Evolutionary conservation across 35 echinoderm and acorn worm genomes (phyloP).

Genomic region (Acanthaster planci): DNA sequence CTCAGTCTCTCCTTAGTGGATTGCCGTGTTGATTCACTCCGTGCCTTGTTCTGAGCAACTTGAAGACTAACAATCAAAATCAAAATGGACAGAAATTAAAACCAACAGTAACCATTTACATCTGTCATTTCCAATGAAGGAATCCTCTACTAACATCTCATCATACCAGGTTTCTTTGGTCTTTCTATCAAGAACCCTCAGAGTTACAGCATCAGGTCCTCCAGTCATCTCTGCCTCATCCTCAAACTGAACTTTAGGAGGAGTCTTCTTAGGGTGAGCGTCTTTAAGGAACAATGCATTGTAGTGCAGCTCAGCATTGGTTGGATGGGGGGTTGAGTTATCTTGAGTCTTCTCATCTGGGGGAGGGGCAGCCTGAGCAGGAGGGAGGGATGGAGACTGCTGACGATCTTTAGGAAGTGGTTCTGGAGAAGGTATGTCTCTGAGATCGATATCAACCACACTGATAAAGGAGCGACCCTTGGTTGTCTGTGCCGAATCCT

Average conservation of each 20-base stretch:
- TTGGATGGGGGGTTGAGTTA: constrained; percentile 20
- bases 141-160: no score
- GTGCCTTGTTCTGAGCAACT: constrained; percentile 1
- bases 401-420: constrained; percentile 45
- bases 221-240: constrained; percentile 8
- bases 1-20: constrained; percentile 38
- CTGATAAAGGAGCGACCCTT: constrained; percentile 76
- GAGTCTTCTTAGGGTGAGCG: constrained; percentile 19
- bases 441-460: constrained; percentile 85
- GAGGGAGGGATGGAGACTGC: neutral
- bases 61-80: neutral
- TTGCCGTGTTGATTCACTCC: constrained; percentile 38
- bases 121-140: no score
- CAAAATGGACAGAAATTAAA: neutral
- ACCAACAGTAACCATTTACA: no score
- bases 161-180: neutral
- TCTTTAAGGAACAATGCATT: constrained; percentile 70
- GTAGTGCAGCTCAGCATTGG: constrained; percentile 83
- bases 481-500: neutral
- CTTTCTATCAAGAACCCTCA: neutral
- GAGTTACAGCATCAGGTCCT: constrained; percentile 29
- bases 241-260: constrained; percentile 30
- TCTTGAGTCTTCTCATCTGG: neutral
- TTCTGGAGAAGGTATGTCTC: constrained; percentile 49
- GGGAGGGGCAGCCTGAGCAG: neutral